phyloP scores from a whole-genome alignment of 2,113 vertebrate genomes.

The Mystacornis crossleyi region DNA sequence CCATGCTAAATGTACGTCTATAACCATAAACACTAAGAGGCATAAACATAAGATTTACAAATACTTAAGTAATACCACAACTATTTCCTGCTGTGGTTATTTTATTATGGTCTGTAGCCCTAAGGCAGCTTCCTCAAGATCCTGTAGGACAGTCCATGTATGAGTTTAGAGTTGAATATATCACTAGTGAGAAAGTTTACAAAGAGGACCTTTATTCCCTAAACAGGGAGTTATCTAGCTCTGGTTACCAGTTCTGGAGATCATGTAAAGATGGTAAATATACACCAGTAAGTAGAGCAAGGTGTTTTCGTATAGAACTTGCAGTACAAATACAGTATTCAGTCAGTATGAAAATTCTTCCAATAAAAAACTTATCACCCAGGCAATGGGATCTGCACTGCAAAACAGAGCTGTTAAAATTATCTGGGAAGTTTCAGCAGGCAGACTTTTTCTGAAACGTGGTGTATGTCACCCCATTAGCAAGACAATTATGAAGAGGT shows the following conservation, averaged over 20 bases:
- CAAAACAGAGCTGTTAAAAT: not conserved
- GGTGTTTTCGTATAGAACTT: not conserved
- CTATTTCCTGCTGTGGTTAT: not conserved
- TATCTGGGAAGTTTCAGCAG: not conserved
- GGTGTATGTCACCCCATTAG: not conserved
- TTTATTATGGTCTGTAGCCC: slow-evolving; percentile 59
- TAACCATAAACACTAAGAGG: not conserved
- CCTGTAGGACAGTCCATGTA: slow-evolving; percentile 76
- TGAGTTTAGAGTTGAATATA: slow-evolving; percentile 76
- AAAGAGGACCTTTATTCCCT: slow-evolving; percentile 77
- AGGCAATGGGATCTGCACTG: not conserved
- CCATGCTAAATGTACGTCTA: not conserved
- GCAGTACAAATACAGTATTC: not conserved
- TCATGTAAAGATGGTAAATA: slow-evolving; percentile 73
- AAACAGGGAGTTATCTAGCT: slow-evolving; percentile 75
- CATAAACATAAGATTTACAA: not conserved
- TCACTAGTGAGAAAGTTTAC: slow-evolving; percentile 78
- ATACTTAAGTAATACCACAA: not conserved
- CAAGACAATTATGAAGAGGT: not conserved
- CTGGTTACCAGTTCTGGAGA: slow-evolving; percentile 79
- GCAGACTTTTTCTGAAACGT: not conserved
- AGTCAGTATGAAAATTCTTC: not conserved
- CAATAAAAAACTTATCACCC: not conserved
- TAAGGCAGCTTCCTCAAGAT: slow-evolving; percentile 68
- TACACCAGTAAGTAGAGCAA: not conserved